Percentiles rank a stretch among this genome's conserved stretches.
phyloP scores from a whole-genome alignment of 2,888 invertebrate genomes.

The Muscina levida region DNA sequence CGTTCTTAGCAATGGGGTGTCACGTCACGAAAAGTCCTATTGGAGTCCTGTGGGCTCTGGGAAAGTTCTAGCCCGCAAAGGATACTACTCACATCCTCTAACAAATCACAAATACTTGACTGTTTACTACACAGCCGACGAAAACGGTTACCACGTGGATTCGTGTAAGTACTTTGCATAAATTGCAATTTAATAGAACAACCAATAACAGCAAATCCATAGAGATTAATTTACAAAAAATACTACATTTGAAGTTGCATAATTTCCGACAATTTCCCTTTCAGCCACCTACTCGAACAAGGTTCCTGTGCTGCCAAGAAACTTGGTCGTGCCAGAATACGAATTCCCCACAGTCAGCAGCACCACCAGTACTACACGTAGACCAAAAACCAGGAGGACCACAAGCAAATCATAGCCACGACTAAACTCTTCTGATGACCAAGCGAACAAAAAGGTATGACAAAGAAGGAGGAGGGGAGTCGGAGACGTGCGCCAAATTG shows the following conservation, averaged over 20 bases:
- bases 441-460: slow-evolving; percentile 20
- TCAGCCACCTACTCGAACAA: slow-evolving; percentile 61
- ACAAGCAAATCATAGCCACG: slow-evolving; percentile 42
- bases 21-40: slow-evolving; percentile 75
- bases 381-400: slow-evolving; percentile 41
- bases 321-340: slow-evolving; percentile 69
- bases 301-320: slow-evolving; percentile 72
- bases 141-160: slow-evolving; percentile 73
- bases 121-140: slow-evolving; percentile 75
- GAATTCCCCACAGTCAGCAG: slow-evolving; percentile 35
- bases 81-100: slow-evolving; percentile 75
- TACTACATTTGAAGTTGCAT: not conserved
- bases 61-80: slow-evolving; percentile 72
- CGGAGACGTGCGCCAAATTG: too few species aligned
- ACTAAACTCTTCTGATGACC: slow-evolving; percentile 23
- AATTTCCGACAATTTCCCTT: slow-evolving; percentile 6
- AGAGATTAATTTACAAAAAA: slow-evolving; percentile 8
- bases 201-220: slow-evolving; percentile 1
- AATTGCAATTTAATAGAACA: slow-evolving; percentile 4
- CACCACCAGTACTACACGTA: slow-evolving; percentile 45
- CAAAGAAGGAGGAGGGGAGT: too few species aligned
- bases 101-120: slow-evolving; percentile 72
- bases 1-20: slow-evolving; percentile 73
- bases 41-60: slow-evolving; percentile 69
- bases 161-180: slow-evolving; percentile 72